Evolutionary conservation across 2,888 invertebrate species (phyloP), one percentile per base, ranked within the genome.

Genomic region (Ornithoptera priamus): DNA sequence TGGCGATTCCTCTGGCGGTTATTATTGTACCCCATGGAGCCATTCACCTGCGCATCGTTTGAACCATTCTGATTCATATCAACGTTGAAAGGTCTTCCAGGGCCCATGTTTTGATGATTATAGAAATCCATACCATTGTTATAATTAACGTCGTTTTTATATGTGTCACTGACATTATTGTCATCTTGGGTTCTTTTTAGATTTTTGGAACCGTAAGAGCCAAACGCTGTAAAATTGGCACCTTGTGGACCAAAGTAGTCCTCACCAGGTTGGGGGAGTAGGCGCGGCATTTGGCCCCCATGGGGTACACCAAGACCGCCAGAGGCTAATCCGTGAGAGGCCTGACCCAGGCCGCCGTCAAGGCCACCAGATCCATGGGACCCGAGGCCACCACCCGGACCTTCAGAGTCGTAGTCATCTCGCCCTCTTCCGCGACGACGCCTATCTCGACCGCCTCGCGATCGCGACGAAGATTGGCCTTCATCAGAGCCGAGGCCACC

Each of bases 1-100:
- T 79, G 83, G 84, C 88, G 91, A 84, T 89, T 88, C 83, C 90
- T 89, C 91, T 90, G 92, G 90, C 92, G 92, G 92, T 90, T 89
- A 77, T 86, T 87, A 82, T 82, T 82, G 87, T 90, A 90, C 90
- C 92, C 92, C 92, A 89, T 83, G 85, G 90, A 89, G 87, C 91
- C 90, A 80, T 88, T 87, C 72, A 86, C 85, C 87, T 78, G 83
- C 87, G 87, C 87, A 81, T 81, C 81, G 72, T 81, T 84, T 76
- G 79, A 78, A 79, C 83, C 82, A 71, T 76, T 81, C 74, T 81
- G 85, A 64, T 83, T 81, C 81, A 83, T 78, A 75, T 81, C 81
- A 72, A 78, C 76, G 71, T 80, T 81, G 69, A 80, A 83, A 12
- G 89, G 87, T 78, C 88, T 82, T 69, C 88, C 90, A 15, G 86